phyloP scores from a whole-genome alignment of 1,140 invertebrate genomes.

The Chionoecetes opilio region DNA sequence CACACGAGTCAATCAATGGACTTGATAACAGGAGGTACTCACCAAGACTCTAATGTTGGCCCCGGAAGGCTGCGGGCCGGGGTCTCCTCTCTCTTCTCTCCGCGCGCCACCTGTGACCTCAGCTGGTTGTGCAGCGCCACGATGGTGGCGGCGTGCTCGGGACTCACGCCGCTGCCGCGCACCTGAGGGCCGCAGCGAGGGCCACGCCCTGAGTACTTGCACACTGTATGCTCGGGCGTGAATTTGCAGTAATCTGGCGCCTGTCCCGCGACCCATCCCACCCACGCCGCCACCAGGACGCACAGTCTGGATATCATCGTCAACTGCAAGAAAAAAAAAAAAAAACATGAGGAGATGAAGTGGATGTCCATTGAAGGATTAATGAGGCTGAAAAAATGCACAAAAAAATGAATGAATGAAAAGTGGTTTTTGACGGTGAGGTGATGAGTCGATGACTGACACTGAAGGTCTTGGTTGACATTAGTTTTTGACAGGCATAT shows the following conservation, averaged over 20 bases:
- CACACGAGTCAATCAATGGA: not conserved
- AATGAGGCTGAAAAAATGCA: no score
- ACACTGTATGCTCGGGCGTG: conserved; percentile 68
- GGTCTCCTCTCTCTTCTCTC: conserved; percentile 87
- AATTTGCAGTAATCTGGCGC: conserved; percentile 62
- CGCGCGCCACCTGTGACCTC: conserved; percentile 90
- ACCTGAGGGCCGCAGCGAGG: conserved; percentile 70
- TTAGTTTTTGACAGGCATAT: not conserved
- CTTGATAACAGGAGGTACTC: conserved; percentile 81
- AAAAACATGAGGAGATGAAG: not conserved
- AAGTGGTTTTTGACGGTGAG: no score
- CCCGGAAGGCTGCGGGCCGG: conserved; percentile 88
- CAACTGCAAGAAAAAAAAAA: conserved; percentile 40
- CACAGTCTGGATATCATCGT: conserved; percentile 64
- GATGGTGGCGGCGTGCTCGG: conserved; percentile 67
- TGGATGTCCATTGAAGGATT: no score
- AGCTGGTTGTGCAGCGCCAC: conserved; percentile 88
- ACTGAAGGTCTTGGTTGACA: no score
- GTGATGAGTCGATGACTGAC: no score
- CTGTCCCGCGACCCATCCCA: conserved; percentile 39
- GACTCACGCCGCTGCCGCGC: conserved; percentile 63
- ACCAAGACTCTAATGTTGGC: conserved; percentile 93
- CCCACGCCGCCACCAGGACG: conserved; percentile 44
- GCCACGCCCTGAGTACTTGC: conserved; percentile 40
- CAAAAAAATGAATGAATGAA: no score